These are phyloP conservation scores for Trematocara marginatum DNA, from an alignment of 2,113 vertebrate genomes.

Conservation along the genomic window DNA sequence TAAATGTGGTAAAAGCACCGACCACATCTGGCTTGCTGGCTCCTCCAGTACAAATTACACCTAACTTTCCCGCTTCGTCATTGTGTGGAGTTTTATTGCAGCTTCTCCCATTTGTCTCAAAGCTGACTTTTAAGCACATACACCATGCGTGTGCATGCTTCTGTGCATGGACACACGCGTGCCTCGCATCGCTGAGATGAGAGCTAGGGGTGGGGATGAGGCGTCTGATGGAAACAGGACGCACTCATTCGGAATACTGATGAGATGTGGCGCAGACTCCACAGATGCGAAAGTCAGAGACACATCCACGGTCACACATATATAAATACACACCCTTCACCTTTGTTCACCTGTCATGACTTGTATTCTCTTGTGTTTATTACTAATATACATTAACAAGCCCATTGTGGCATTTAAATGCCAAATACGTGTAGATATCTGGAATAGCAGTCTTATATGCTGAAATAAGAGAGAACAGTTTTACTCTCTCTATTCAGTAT, in stretches of 20 bases:
- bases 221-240: conserved; percentile 32
- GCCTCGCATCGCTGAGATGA: conserved; percentile 1
- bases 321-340: conserved; percentile 14
- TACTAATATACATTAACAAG: conserved; percentile 15
- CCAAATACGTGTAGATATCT: background rate
- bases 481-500: conserved; percentile 6
- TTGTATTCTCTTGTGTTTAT: background rate
- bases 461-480: background rate
- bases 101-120: background rate
- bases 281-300: background rate
- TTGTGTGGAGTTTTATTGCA: background rate
- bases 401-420: conserved; percentile 9
- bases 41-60: background rate
- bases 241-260: conserved; percentile 41
- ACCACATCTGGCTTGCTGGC: background rate
- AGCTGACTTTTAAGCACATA: conserved; percentile 1
- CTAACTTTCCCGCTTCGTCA: background rate
- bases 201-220: background rate
- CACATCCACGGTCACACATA: background rate
- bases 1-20: background rate
- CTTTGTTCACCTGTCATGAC: conserved; percentile 2
- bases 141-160: background rate
- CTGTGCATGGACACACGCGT: background rate
- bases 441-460: background rate
- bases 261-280: conserved; percentile 31